These are phyloP conservation scores for Meliscaeva auricollis DNA, from an alignment of 2,888 invertebrate species.

Conservation along the genomic window DNA sequence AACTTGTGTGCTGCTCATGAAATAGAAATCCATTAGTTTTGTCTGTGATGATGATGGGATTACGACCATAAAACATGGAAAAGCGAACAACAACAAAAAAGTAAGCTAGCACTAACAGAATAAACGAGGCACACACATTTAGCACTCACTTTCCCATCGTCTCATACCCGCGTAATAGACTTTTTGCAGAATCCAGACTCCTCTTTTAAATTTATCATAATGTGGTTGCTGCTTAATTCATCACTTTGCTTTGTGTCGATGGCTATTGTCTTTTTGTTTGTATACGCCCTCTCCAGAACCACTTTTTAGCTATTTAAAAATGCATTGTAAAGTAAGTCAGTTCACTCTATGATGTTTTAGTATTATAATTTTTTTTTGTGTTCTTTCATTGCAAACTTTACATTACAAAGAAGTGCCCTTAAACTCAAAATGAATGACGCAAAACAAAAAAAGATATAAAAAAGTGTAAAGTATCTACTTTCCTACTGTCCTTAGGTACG, in stretches of 20 bases:
- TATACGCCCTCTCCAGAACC: slow-evolving; percentile 1
- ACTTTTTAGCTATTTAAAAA: slow-evolving; percentile 27
- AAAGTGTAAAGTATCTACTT: background rate
- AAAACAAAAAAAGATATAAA: background rate
- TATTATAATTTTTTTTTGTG: background rate
- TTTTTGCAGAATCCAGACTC: background rate
- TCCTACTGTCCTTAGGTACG: background rate
- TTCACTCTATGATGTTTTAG: background rate
- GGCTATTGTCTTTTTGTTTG: slow-evolving; percentile 44
- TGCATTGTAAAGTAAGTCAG: slow-evolving; percentile 7
- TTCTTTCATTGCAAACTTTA: background rate
- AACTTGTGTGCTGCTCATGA: slow-evolving; percentile 56
- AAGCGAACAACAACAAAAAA: slow-evolving; percentile 7
- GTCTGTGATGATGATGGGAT: background rate
- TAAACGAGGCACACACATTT: slow-evolving; percentile 22
- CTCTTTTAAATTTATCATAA: slow-evolving; percentile 54
- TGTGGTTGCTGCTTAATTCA: slow-evolving; percentile 66
- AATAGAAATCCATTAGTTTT: slow-evolving; percentile 66
- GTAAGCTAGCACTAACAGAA: background rate
- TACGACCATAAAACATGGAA: background rate
- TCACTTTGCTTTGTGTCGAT: slow-evolving; percentile 57
- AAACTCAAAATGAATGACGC: background rate
- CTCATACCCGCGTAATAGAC: background rate
- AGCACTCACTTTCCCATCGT: slow-evolving; percentile 14
- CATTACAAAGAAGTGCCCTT: slow-evolving; percentile 18